Evolutionary conservation across 2,113 vertebrate genomes (phyloP), one percentile per base, ranked within the genome.

Genomic region (Mustela lutreola): DNA sequence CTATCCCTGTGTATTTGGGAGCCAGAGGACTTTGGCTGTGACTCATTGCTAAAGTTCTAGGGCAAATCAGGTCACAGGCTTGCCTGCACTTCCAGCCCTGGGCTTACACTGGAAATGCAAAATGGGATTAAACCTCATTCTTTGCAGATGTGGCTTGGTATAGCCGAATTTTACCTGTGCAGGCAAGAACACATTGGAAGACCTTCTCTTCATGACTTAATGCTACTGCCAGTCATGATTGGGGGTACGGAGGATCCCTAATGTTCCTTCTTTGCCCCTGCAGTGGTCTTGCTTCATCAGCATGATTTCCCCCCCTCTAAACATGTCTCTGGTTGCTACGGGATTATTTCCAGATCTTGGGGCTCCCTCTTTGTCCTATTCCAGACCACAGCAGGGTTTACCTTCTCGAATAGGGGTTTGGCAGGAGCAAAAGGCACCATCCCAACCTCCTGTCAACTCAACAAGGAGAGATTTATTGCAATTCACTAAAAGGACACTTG

Each of bases 401-500:
- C 65, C 39, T 96, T 75, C 39, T 18, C 21, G 82, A 81, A 67
- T 88, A 26, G 3, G 73, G 36, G 42, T 67, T 91, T 89, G 80
- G 78, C 89, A 81, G 60, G 63, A 94, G 71, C 88, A 92, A 79
- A 94, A 89, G 83, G 67, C 86, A 79, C 60, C 63, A 94, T 94
- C 42, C 71, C 58, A 93, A 76, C 11, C 65, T 84, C 79, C 58
- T 85, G 71, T 81, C 91, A 91, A 79, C 53, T 91, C 73, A 89
- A 86, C 60, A 88, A 76, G 89, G 48, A 78, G 39, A 84, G 76
- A 96, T 75, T 81, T 42, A 78, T 53, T 65, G 48, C 89, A 70
- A 63, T 79, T 58, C 53, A 85, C 86, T 53, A 56, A 91, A 95
- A 82, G 86, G 79, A 81, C 39, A 81, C 78, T 78, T 89, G 81